phyloP scores from a whole-genome alignment of 64 coral and sea anemone species.

The Montipora cactus region DNA sequence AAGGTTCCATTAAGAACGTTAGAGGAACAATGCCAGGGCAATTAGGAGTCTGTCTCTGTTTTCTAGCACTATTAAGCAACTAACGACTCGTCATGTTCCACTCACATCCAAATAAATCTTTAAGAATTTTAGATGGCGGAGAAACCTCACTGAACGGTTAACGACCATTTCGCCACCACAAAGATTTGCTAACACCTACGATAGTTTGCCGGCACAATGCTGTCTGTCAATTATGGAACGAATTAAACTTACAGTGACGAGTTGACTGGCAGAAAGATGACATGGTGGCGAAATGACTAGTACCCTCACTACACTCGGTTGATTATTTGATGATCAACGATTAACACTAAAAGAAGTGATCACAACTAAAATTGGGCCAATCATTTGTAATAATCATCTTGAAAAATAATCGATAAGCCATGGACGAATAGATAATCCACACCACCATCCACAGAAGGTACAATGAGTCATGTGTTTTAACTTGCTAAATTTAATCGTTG shows the following conservation, averaged over 20 bases:
- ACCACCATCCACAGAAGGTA: background rate
- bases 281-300: too few species aligned
- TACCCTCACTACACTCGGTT: background rate
- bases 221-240: too few species aligned
- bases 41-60: slow-evolving; percentile 18
- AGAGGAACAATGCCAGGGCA: slow-evolving; percentile 41
- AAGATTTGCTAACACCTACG: too few species aligned
- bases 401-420: background rate
- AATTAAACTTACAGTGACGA: too few species aligned
- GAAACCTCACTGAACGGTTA: background rate
- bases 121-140: background rate
- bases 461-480: background rate
- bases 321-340: background rate
- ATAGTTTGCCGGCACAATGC: too few species aligned
- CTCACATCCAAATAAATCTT: slow-evolving; percentile 5
- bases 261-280: too few species aligned
- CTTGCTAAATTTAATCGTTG: background rate
- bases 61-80: slow-evolving; percentile 31
- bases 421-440: background rate
- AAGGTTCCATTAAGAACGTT: slow-evolving; percentile 61
- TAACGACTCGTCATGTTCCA: slow-evolving; percentile 35
- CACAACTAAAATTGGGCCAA: background rate
- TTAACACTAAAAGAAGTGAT: background rate
- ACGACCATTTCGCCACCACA: too few species aligned
- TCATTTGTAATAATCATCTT: background rate